Evolutionary conservation across 2,797 vertebrate species (phyloP).

Genomic region (Myotis vivesi): DNA sequence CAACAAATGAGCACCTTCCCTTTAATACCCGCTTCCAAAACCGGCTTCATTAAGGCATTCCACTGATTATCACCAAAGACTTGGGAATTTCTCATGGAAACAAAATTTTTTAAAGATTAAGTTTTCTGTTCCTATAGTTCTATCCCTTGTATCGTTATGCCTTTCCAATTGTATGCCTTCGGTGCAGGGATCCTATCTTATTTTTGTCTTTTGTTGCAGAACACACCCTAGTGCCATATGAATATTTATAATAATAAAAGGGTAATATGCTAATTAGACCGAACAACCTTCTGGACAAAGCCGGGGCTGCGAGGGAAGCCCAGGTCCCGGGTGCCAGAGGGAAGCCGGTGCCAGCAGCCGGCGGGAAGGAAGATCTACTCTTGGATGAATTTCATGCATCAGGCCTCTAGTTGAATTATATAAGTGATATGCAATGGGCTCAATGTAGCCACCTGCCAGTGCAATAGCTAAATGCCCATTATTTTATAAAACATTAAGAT

Average conservation of each 20-base stretch:
- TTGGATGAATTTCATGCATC: no score
- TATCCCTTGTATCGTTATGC: not conserved
- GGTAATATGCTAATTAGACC: no score
- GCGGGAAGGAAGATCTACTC: no score
- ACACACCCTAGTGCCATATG: not conserved
- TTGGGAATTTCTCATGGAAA: conserved; percentile 12
- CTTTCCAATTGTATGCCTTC: conserved; percentile 14
- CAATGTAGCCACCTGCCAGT: not conserved
- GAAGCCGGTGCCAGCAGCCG: no score
- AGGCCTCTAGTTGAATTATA: not conserved
- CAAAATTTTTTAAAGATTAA: not conserved
- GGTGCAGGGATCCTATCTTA: not conserved
- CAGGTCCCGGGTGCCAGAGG: no score
- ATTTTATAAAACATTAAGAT: not conserved
- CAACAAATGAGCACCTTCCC: not conserved
- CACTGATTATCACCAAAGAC: not conserved
- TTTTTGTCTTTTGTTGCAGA: conserved; percentile 47
- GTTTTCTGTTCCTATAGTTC: not conserved
- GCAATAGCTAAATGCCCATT: not conserved
- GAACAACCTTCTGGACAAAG: no score
- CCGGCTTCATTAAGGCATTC: not conserved
- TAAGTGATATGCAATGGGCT: conserved; percentile 13
- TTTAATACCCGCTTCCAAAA: not conserved
- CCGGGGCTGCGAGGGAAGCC: no score
- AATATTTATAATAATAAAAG: not conserved